Evolutionary conservation across 2,113 vertebrate species (phyloP).

Genomic region (Nematolebias whitei): DNA sequence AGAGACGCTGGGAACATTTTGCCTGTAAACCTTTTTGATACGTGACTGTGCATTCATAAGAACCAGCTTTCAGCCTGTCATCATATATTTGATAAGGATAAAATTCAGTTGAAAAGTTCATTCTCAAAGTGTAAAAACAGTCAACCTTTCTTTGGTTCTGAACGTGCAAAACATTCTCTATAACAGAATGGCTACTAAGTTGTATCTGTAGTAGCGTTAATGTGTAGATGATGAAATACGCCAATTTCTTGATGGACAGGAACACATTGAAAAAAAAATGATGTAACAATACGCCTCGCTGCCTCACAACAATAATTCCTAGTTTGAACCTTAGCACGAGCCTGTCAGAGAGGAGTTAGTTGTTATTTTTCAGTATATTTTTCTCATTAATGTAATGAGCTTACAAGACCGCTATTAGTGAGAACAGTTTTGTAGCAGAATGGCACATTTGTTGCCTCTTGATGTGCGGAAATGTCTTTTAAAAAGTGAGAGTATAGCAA

Average conservation of each 20-base stretch:
- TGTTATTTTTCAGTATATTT: neutral
- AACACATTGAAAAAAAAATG: neutral
- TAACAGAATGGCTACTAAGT: neutral
- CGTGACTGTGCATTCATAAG: too few relatives aligned
- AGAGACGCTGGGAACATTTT: constrained; percentile 51
- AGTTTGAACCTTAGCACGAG: neutral
- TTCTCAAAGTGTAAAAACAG: too few relatives aligned
- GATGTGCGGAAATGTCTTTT: neutral
- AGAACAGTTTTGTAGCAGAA: neutral
- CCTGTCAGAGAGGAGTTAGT: neutral
- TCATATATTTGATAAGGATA: constrained; percentile 33
- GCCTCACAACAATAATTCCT: neutral
- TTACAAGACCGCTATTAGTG: neutral
- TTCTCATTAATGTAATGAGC: neutral
- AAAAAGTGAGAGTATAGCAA: too few relatives aligned
- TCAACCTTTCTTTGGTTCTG: neutral
- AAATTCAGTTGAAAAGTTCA: constrained; percentile 27
- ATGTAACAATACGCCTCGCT: neutral
- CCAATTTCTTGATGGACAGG: neutral
- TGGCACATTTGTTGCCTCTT: neutral
- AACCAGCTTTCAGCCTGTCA: constrained; percentile 66
- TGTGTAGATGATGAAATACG: neutral
- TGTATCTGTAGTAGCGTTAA: neutral
- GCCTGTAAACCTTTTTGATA: constrained; percentile 56
- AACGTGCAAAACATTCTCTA: neutral